Base-by-base conservation (phyloP, 1,140 invertebrate genomes). In the Danaus melanippus region DNA sequence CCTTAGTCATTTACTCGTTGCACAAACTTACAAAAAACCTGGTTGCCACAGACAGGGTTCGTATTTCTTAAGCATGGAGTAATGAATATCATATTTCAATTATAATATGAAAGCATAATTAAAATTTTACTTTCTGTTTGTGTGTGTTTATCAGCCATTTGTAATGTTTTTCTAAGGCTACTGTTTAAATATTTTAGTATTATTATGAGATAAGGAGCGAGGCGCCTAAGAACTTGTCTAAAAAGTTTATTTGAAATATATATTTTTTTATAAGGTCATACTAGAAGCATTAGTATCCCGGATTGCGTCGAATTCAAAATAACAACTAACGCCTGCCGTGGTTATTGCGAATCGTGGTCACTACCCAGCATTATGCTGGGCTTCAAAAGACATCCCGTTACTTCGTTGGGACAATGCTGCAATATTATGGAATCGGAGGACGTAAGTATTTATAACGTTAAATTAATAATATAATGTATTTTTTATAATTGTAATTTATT, bases 381-480 rank as follows among this genome's bases (percentile, higher is more conserved):
- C 41, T 91, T 92, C 62, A 89, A 90, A 4, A 89, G 90, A 17
- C 91, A 94, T 69, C 89, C 92, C 0, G 92, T 96, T 49, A 95
- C 95, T 0, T 95, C 94, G 0, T 89, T 95, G n/a, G 94, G 94
- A 1, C 92, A 95, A 70, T 96, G 95, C 74, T 97, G 95, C 79
- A 95, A 94, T 79, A 96, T 96, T 54, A 94, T 95, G 91, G 93
- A 95, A 60, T 92, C 93, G 0, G 93, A 95, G 86, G 91, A 94
- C 71, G 93, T 95, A 82, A 90, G 90, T 55, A 15, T 46, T 12
- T 1, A 6, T 12, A 1, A 11, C 17, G 17, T 46, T n/a, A 46
- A 46, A 9, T 12, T 46, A 12, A 46, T 12, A 46, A 12, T 46
- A 12, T 2, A n/a, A 44, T 44, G 5, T 44, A n/a, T 44, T n/a